Percentiles rank a stretch among this genome's conserved stretches.
Evolutionary conservation across 2,113 vertebrate genomes (phyloP).

Genomic region (Chinchilla lanigera): DNA sequence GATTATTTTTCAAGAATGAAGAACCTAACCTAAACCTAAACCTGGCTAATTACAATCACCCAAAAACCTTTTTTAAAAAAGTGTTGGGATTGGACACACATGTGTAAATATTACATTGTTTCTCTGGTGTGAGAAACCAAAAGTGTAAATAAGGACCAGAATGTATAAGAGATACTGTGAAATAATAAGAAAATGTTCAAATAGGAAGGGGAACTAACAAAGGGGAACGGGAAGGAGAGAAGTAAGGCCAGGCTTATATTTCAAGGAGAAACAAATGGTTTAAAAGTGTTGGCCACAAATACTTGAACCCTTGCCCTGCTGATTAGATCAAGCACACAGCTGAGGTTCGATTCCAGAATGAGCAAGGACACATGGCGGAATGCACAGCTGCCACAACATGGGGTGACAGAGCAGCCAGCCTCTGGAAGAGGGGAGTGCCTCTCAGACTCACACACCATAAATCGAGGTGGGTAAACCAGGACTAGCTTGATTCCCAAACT

Average conservation of each 20-base stretch:
- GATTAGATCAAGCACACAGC: neutral
- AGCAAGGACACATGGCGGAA: neutral
- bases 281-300: neutral
- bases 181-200: neutral
- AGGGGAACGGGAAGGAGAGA: neutral
- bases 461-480: neutral
- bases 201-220: neutral
- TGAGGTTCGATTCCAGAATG: neutral
- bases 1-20: conserved; percentile 1
- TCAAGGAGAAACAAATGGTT: neutral
- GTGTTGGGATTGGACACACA: neutral
- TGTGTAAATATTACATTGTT: neutral
- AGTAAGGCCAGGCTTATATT: neutral
- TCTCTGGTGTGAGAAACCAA: neutral
- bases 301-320: neutral
- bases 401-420: neutral
- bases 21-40: neutral
- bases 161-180: neutral
- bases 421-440: neutral
- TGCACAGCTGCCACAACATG: neutral
- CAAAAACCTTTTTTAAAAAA: neutral
- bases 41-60: neutral
- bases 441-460: neutral
- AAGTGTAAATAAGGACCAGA: neutral
- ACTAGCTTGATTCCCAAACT: neutral